Conservation (phyloP, 92 coral and sea anemone species). For the Muricea muricata region DNA sequence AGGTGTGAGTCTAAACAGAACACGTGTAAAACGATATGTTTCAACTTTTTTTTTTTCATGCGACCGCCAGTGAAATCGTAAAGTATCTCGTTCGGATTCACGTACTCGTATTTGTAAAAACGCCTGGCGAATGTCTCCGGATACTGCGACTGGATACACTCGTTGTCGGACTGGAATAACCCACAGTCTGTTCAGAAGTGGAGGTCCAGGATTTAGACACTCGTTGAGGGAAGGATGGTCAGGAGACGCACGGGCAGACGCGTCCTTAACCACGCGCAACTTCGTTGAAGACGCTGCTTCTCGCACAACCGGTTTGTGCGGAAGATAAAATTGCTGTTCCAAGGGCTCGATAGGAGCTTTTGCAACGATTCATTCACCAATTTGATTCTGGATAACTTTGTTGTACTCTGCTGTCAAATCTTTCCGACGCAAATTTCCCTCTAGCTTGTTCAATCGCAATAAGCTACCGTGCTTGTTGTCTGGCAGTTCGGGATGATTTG, state of each 20-base stretch:
- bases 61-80: no score
- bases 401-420: background rate
- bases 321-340: background rate
- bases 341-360: background rate
- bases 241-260: background rate
- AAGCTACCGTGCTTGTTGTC: conserved; percentile 14
- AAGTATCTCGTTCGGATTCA: no score
- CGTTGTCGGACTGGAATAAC: no score
- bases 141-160: no score
- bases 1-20: no score
- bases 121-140: no score
- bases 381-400: background rate
- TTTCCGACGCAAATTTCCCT: background rate
- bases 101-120: no score
- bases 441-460: conserved; percentile 3
- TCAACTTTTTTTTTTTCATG: no score
- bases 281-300: background rate
- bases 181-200: no score
- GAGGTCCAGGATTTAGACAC: background rate
- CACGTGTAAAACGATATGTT: no score
- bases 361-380: background rate
- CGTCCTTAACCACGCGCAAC: background rate
- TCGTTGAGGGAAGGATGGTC: background rate
- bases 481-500: conserved; percentile 29
- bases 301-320: background rate